These are phyloP conservation scores for Enteromius radiatus DNA, from an alignment of 2,797 vertebrate genomes.

Conservation along the genomic window DNA sequence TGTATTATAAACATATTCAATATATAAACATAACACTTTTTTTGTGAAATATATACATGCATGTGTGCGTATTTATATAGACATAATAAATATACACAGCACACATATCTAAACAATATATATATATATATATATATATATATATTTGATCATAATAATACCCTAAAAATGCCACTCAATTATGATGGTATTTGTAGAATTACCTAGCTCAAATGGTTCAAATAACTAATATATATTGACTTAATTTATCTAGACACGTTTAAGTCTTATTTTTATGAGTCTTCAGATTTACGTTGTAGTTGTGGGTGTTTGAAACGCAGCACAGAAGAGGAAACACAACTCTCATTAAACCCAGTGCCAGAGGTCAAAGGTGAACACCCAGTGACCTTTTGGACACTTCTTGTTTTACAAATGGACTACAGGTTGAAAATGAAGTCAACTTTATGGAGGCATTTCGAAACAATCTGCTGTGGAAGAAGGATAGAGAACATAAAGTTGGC, in stretches of 20 bases:
- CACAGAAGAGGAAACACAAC: slow-evolving; percentile 46
- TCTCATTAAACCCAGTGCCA: slow-evolving; percentile 41
- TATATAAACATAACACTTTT: no score
- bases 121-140: no score
- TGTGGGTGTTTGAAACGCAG: slow-evolving; percentile 16
- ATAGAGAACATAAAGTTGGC: not conserved
- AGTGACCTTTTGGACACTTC: slow-evolving; percentile 39
- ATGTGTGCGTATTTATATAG: no score
- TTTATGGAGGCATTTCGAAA: slow-evolving; percentile 45
- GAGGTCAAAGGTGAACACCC: slow-evolving; percentile 62
- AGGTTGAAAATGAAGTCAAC: slow-evolving; percentile 43
- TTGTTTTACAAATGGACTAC: slow-evolving; percentile 56
- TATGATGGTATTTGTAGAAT: not conserved
- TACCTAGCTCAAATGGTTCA: not conserved
- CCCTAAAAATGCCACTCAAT: not conserved
- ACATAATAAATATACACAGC: no score
- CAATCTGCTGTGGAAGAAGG: slow-evolving; percentile 1
- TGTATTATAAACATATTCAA: no score
- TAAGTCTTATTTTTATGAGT: slow-evolving; percentile 30
- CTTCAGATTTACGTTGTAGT: slow-evolving; percentile 34
- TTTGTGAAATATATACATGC: no score
- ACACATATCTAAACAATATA: no score
- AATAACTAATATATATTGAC: not conserved
- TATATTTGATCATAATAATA: no score
- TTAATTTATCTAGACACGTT: slow-evolving; percentile 29